A percentile compares a stretch with the other conserved stretches of the same genome.
Evolutionary conservation across 2,888 invertebrate species (phyloP).

Genomic region (Drosophila tanythrix): DNA sequence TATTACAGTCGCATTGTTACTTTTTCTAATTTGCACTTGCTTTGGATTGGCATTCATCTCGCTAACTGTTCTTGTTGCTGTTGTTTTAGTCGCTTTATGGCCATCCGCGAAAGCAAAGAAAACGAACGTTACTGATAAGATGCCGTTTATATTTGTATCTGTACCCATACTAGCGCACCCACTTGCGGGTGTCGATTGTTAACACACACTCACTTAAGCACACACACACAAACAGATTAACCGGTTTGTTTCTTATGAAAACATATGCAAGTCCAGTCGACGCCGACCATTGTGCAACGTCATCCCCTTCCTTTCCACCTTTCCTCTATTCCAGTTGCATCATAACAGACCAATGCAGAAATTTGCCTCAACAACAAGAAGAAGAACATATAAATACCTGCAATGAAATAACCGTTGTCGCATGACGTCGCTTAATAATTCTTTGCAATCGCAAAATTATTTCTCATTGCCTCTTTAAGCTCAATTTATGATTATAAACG

Average conservation of each 20-base stretch:
- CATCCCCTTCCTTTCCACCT: not conserved
- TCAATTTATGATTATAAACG: conserved; percentile 56
- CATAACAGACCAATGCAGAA: conserved; percentile 28
- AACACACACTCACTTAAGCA: conserved; percentile 22
- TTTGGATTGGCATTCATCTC: conserved; percentile 59
- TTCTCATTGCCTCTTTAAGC: conserved; percentile 53
- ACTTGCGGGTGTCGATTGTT: conserved; percentile 61
- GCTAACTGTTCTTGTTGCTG: conserved; percentile 31
- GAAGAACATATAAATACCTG: conserved; percentile 14
- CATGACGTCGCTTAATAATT: conserved; percentile 66
- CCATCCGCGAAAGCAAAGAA: conserved; percentile 57
- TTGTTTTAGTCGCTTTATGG: conserved; percentile 54
- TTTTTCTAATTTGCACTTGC: conserved; percentile 26
- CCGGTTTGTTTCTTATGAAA: conserved; percentile 57
- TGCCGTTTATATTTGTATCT: conserved; percentile 32
- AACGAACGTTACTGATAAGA: conserved; percentile 68
- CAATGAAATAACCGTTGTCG: conserved; percentile 51
- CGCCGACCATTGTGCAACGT: conserved; percentile 22
- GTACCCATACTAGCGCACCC: conserved; percentile 16
- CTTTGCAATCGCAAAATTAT: conserved; percentile 48
- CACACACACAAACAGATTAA: conserved; percentile 31
- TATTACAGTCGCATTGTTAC: conserved; percentile 18
- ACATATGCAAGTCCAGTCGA: conserved; percentile 46
- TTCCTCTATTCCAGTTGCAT: conserved; percentile 3
- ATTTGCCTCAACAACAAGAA: conserved; percentile 14